A percentile compares a stretch with the other conserved stretches of the same genome.
Conservation (phyloP, 1,140 invertebrate species). For the Penaeus chinensis region DNA sequence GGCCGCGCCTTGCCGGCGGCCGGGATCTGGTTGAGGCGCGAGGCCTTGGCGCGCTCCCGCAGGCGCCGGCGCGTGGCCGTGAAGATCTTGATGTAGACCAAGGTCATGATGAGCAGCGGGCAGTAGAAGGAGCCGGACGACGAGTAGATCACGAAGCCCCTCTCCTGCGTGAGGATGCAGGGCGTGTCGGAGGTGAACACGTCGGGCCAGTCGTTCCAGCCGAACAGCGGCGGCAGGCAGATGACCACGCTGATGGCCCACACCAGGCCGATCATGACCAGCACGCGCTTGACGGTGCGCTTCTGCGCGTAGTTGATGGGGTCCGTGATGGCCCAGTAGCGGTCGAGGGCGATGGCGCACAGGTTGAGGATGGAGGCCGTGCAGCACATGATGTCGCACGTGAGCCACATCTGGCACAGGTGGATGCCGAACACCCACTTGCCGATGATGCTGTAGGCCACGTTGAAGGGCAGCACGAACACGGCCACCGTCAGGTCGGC, state of each 20-base stretch:
- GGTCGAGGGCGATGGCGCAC: slow-evolving; percentile 94
- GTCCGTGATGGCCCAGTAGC: slow-evolving; percentile 97
- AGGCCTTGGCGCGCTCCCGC: slow-evolving; percentile 75
- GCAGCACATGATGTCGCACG: slow-evolving; percentile 95
- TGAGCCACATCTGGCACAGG: slow-evolving; percentile 95
- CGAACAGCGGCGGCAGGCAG: slow-evolving; percentile 93
- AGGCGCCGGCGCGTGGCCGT: slow-evolving; percentile 85
- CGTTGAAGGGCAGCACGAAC: slow-evolving; percentile 95
- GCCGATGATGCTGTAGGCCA: slow-evolving; percentile 89
- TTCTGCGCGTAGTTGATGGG: slow-evolving; percentile 98
- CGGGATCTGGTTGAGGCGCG: slow-evolving; percentile 32
- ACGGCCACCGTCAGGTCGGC: slow-evolving; percentile 95
- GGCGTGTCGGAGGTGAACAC: slow-evolving; percentile 78
- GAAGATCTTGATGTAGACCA: slow-evolving; percentile 95
- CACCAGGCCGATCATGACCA: slow-evolving; percentile 89
- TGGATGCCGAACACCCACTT: slow-evolving; percentile 91
- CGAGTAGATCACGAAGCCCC: slow-evolving; percentile 95
- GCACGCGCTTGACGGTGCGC: slow-evolving; percentile 88
- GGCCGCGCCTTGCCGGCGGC: slow-evolving; percentile 23
- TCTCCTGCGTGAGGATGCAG: slow-evolving; percentile 84
- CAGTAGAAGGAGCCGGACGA: slow-evolving; percentile 96
- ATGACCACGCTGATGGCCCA: slow-evolving; percentile 86
- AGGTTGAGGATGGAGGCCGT: slow-evolving; percentile 97
- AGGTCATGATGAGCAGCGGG: slow-evolving; percentile 92
- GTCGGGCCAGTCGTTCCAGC: slow-evolving; percentile 97